A percentile compares a stretch with the other conserved stretches of the same genome.
phyloP scores from a whole-genome alignment of 2,797 vertebrate genomes.

The Brachyalestes nurse region DNA sequence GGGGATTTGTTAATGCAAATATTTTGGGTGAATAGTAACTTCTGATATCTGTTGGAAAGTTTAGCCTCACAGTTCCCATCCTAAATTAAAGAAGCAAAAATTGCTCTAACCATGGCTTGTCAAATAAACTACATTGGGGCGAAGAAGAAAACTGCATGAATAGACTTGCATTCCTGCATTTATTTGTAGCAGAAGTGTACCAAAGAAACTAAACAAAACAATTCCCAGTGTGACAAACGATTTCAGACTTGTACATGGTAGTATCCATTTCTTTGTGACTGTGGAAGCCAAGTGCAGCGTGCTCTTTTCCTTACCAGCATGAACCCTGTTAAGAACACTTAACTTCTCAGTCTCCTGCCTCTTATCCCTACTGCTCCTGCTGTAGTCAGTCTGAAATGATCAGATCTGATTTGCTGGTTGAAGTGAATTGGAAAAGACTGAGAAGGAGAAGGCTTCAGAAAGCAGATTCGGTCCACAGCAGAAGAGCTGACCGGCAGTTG shows the following conservation, averaged over 20 bases:
- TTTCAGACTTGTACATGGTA: background rate
- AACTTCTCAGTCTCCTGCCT: background rate
- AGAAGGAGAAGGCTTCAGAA: background rate
- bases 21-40: too few species aligned
- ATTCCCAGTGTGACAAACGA: background rate
- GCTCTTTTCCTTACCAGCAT: background rate
- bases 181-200: too few species aligned
- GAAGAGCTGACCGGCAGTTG: slow-evolving; percentile 31
- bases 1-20: too few species aligned
- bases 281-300: background rate
- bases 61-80: too few species aligned
- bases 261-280: background rate
- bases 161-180: too few species aligned
- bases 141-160: too few species aligned
- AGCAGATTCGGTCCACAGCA: slow-evolving; percentile 19
- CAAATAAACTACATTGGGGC: too few species aligned
- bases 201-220: background rate
- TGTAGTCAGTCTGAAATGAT: background rate
- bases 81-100: too few species aligned
- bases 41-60: too few species aligned
- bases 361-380: background rate
- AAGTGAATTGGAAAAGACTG: background rate
- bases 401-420: background rate
- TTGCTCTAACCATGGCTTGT: too few species aligned
- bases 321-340: background rate